phyloP scores from a whole-genome alignment of 2,113 vertebrate genomes.

The Laticauda laticaudata region DNA sequence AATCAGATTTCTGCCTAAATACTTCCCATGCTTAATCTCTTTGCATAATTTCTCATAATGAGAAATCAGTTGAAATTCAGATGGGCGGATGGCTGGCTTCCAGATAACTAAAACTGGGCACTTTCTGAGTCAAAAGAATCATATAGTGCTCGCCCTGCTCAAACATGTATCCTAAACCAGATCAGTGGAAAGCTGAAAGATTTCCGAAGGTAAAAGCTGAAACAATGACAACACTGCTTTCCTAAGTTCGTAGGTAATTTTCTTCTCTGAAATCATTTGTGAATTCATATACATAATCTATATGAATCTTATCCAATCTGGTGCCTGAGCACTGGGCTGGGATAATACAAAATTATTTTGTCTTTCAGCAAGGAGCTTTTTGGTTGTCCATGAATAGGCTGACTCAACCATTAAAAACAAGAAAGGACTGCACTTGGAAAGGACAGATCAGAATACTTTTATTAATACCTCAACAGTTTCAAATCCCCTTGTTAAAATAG shows the following conservation, averaged over 20 bases:
- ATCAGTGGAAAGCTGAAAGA: background rate
- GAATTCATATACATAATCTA: background rate
- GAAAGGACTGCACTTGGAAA: background rate
- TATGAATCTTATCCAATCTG: background rate
- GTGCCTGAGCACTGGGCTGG: background rate
- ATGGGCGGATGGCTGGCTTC: background rate
- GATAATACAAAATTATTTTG: background rate
- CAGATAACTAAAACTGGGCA: background rate
- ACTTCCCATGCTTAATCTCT: background rate
- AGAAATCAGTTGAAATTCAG: background rate
- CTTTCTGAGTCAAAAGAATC: background rate
- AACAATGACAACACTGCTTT: background rate
- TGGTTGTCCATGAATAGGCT: background rate
- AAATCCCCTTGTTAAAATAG: background rate
- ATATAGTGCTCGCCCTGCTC: background rate
- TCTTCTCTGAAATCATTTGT: background rate
- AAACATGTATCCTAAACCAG: background rate
- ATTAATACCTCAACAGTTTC: background rate
- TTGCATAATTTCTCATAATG: background rate
- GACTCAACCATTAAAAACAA: background rate
- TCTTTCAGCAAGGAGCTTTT: background rate
- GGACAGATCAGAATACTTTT: background rate
- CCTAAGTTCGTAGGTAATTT: background rate
- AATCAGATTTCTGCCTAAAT: background rate
- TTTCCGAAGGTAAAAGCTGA: background rate